Conservation (phyloP, 2,888 invertebrate genomes). For the Adelognathus sp. region DNA sequence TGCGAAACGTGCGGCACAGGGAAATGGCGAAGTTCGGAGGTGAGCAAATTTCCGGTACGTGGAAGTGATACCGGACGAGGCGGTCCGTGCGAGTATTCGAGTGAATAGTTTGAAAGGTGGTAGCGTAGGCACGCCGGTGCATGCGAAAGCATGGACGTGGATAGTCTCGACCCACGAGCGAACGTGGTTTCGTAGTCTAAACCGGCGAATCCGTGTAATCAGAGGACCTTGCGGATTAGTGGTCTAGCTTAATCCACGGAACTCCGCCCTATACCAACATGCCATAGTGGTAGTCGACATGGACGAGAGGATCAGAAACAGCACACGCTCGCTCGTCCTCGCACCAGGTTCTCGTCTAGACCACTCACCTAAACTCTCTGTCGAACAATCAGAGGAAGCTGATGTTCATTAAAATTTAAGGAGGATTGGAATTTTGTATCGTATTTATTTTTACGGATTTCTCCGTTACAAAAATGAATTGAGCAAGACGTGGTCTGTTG, state of each 20-base stretch:
- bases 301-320: neutral
- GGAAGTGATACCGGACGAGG: constrained; percentile 12
- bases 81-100: neutral
- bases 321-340: neutral
- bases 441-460: neutral
- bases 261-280: too few species aligned
- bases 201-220: constrained; percentile 55
- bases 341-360: neutral
- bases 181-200: constrained; percentile 34
- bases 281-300: neutral
- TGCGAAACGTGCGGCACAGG: neutral
- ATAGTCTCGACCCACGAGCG: constrained; percentile 20
- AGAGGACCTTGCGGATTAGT: constrained; percentile 53
- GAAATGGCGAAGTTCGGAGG: constrained; percentile 25
- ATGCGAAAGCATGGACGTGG: constrained; percentile 9
- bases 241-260: constrained; percentile 51
- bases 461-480: too few species aligned
- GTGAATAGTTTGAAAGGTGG: constrained; percentile 1
- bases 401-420: neutral
- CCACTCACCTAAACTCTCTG: neutral
- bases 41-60: constrained; percentile 21
- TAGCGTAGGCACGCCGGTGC: neutral
- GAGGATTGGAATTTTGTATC: neutral
- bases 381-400: neutral
- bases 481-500: too few species aligned